These are phyloP conservation scores for Lamprotornis superbus DNA, from an alignment of 2,113 vertebrate species.

Conservation along the genomic window DNA sequence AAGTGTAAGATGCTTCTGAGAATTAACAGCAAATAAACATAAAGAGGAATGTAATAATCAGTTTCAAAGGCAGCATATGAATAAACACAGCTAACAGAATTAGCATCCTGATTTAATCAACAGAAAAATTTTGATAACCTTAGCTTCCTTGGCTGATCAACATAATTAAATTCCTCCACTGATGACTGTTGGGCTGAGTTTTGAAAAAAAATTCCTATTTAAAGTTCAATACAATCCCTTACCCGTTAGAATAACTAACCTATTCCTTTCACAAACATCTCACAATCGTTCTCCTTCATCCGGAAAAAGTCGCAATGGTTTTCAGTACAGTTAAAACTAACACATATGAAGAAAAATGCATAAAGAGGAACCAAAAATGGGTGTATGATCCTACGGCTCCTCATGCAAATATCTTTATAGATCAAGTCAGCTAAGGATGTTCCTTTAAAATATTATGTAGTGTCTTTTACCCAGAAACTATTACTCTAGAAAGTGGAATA, in stretches of 20 bases:
- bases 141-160: background rate
- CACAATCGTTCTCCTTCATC: background rate
- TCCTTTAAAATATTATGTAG: background rate
- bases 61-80: background rate
- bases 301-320: background rate
- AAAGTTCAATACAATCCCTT: background rate
- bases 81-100: background rate
- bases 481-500: background rate
- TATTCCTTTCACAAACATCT: background rate
- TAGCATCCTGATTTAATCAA: background rate
- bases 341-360: fast-evolving
- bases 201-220: background rate
- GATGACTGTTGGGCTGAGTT: background rate
- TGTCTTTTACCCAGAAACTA: background rate
- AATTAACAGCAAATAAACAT: background rate
- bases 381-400: background rate
- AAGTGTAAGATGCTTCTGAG: background rate
- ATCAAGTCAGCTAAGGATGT: fast-evolving
- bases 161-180: background rate
- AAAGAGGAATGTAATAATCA: background rate
- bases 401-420: background rate
- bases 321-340: background rate
- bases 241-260: background rate
- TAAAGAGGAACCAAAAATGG: background rate
- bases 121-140: background rate